Base-by-base conservation (phyloP, 2,888 invertebrate species). In the Caenorhabditis sp. region DNA sequence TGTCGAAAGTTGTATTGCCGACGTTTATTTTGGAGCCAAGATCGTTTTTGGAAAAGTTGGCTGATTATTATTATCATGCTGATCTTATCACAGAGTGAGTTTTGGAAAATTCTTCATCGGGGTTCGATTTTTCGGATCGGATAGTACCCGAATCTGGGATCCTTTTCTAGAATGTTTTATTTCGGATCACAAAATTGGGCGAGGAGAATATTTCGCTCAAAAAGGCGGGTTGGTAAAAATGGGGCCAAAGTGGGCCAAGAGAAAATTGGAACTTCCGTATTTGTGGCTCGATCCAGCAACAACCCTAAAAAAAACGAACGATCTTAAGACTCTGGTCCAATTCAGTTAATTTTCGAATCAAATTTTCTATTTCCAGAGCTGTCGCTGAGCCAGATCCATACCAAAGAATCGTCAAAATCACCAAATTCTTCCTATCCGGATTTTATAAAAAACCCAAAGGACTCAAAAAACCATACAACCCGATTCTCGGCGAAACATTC, bases 381-480 rank as follows among this genome's bases (percentile, higher is more conserved):
- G 76, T 81, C 19, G 85, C 90, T 62, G 92, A 93, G 88, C 93
- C 94, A 82, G 95, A 95, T 88, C 94, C 95, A 0, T 95, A 93
- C 88, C 92, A 92, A 26, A 91, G 96, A 73, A 95, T 96, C 92
- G 94, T 94, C 24, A 83, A 85, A 64, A 77, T 82, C 49, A 76
- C 77, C 43, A 69, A 93, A 80, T 99, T 97, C 96, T 99, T 99
- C 90, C 90, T 99, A 83, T 95, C 95, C 82, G 96, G 97, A 71
- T 99, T 95, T 90, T 97, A 99, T 90, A 99, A 97, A 10, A 97
- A 97, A 0, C 92, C 97, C 79, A 96, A 95, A 89, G 95, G 99
- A 23, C 96, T 97, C 76, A 97, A 97, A 90, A 99, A 99, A 88
- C 97, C 97, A 0, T 99, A 97, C 90, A 99, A 99, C 90, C 97